Percentiles rank a stretch among this genome's conserved stretches.
phyloP scores from a whole-genome alignment of 2,888 invertebrate species.

The Synergus laeviventris region DNA sequence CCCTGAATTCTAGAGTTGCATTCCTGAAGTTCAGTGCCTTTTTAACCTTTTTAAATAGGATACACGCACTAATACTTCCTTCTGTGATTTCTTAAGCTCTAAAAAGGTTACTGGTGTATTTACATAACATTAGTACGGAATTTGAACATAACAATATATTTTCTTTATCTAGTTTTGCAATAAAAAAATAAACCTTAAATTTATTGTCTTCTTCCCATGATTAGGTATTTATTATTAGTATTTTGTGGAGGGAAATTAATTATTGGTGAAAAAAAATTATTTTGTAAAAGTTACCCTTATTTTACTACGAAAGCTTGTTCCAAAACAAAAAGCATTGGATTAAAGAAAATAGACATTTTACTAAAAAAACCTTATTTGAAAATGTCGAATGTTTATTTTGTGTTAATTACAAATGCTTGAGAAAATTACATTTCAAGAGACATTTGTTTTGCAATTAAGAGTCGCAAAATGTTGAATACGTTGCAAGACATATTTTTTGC shows the following conservation, averaged over 20 bases:
- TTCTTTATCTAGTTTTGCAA: not conserved
- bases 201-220: not conserved
- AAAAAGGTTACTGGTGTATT: not conserved
- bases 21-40: not conserved
- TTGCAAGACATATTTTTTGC: not conserved
- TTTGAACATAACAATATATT: not conserved
- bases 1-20: not conserved
- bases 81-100: not conserved
- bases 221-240: too few species aligned
- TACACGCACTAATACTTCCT: not conserved
- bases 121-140: not conserved
- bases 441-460: not conserved
- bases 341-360: too few species aligned
- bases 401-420: not conserved
- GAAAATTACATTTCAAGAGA: not conserved
- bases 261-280: too few species aligned
- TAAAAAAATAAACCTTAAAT: not conserved
- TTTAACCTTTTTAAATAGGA: not conserved
- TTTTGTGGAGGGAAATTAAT: too few species aligned
- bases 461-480: not conserved
- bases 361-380: too few species aligned
- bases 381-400: not conserved
- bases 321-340: too few species aligned
- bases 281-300: too few species aligned
- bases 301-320: too few species aligned